A percentile compares a stretch with the other conserved stretches of the same genome.
Evolutionary conservation across 1,140 invertebrate species (phyloP).

Genomic region (Euschistus heros): DNA sequence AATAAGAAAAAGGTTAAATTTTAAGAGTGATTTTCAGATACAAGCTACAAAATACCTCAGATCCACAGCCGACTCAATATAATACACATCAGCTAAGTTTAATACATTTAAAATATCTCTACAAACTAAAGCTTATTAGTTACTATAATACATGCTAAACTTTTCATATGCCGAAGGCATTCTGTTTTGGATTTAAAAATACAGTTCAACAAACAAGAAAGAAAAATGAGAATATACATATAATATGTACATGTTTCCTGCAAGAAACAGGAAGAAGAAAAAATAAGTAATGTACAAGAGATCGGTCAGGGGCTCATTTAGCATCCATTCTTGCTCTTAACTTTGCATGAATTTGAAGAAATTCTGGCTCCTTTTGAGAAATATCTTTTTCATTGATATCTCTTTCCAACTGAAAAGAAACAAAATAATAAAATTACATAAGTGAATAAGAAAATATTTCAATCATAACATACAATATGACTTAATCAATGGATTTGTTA

Average conservation of each 20-base stretch:
- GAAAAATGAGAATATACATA: neutral
- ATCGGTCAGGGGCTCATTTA: conserved; percentile 27
- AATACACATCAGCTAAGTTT: conserved; percentile 4
- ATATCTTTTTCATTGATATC: conserved; percentile 31
- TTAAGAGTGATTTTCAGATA: neutral
- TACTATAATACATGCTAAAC: neutral
- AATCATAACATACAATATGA: too few species aligned
- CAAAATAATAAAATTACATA: conserved; percentile 10
- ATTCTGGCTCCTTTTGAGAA: conserved; percentile 34
- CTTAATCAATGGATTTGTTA: too few species aligned
- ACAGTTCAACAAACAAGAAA: neutral
- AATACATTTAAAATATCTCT: too few species aligned
- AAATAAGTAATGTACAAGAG: conserved; percentile 6
- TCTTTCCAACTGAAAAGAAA: conserved; percentile 31
- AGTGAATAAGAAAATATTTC: too few species aligned
- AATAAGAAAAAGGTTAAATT: neutral
- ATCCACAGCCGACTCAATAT: conserved; percentile 11
- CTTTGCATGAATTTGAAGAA: conserved; percentile 39
- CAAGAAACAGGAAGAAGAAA: neutral
- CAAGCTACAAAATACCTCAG: conserved; percentile 5
- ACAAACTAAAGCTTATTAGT: neutral
- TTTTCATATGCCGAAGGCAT: neutral
- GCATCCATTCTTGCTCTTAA: conserved; percentile 37
- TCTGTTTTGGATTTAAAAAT: too few species aligned
- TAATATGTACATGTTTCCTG: conserved; percentile 3